Evolutionary conservation across 2,888 invertebrate genomes (phyloP), one percentile per base, ranked within the genome.

Genomic region (Parapristionchus giblindavisi): DNA sequence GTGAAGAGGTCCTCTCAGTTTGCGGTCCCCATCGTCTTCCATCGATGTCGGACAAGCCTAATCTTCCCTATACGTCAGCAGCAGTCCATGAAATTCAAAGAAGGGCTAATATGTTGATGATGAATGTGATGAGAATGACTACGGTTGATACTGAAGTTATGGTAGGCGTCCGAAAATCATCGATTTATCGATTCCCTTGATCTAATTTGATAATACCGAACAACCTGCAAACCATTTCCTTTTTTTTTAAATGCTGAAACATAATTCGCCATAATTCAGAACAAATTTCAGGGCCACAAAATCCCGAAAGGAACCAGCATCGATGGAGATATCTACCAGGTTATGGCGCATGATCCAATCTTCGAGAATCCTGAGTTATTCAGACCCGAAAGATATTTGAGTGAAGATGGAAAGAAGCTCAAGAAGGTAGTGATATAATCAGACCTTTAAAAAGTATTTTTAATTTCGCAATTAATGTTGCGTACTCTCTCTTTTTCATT

Each of bases 301-400:
- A 51, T 51, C 21, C 51, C 51, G 51, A 21, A 14, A 21, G 51
- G 51, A 14, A 51, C 51, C 14, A 51, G 14, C 14, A 21, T 51
- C 21, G 14, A 51, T 21, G 51, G 51, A 51, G 51, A 51, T 21
- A 17, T 17, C 21, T 21, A 51, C 51, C n/a, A n/a, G n/a, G n/a
- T n/a, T n/a, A n/a, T n/a, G n/a, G n/a, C n/a, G n/a, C n/a, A n/a
- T n/a, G n/a, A n/a, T n/a, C 51, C 51, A 14, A 17, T 51, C 14
- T 83, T 80, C 58, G 58, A 74, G 4, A 75, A 77, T 4, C 75
- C 78, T 2, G 48, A 77, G 1, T 54, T 60, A 21, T 83, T 83
- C 71, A 75, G 76, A 4, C 83, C 83, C 6, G 79, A 77, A 6
- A 51, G 81, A 56, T 83, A 79, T 68, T 65, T 83, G 3, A 32